Percentiles rank a stretch among this genome's conserved stretches.
phyloP scores from a whole-genome alignment of 2,888 invertebrate species.

The Thalpophila matura region DNA sequence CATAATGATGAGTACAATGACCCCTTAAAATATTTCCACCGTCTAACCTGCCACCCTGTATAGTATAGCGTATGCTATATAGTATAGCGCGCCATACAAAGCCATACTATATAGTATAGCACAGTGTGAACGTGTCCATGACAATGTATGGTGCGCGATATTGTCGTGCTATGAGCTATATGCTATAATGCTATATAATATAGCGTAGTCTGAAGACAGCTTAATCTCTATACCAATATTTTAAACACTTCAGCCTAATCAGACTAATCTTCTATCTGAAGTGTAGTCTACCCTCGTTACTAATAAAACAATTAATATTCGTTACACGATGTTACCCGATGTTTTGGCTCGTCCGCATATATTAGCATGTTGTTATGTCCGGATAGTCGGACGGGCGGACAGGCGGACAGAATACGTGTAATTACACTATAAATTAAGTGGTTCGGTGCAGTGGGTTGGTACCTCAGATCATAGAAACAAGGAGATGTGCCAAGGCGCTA shows the following conservation, averaged over 20 bases:
- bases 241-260: not conserved
- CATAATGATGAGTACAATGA: too few relatives aligned
- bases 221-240: slow-evolving; percentile 1
- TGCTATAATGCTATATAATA: too few relatives aligned
- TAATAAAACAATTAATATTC: slow-evolving; percentile 66
- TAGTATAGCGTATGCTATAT: too few relatives aligned
- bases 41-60: too few relatives aligned
- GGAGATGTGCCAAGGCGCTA: too few relatives aligned
- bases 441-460: slow-evolving; percentile 18
- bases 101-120: too few relatives aligned
- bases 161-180: too few relatives aligned
- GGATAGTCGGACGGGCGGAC: slow-evolving; percentile 57
- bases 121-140: too few relatives aligned
- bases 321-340: slow-evolving; percentile 69
- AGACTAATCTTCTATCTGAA: slow-evolving; percentile 22
- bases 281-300: not conserved
- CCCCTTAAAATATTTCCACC: too few relatives aligned
- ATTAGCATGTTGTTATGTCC: slow-evolving; percentile 61
- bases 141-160: too few relatives aligned
- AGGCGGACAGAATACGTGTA: slow-evolving; percentile 77
- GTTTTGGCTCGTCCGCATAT: slow-evolving; percentile 68
- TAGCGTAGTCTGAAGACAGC: not conserved
- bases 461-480: too few relatives aligned
- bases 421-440: slow-evolving; percentile 82
- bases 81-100: too few relatives aligned